Conservation (phyloP, 92 coral and sea anemone genomes). For the Epizoanthus illoricatus region DNA sequence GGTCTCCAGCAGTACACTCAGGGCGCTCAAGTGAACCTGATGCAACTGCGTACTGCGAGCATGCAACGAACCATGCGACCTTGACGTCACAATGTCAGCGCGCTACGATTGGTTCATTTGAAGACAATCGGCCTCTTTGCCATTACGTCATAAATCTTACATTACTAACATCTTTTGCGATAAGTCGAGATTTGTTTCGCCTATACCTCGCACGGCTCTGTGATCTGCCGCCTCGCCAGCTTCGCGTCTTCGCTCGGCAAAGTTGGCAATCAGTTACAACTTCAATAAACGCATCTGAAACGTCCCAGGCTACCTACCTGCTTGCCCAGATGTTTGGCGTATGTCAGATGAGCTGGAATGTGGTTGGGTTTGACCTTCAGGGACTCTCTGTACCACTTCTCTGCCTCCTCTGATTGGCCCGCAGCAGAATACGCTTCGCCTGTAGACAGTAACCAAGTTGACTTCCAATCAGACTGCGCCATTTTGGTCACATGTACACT, state of each 20-base stretch:
- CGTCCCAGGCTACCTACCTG: slow-evolving; percentile 40
- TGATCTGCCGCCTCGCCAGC: no score
- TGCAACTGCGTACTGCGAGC: no score
- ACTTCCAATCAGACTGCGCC: background rate
- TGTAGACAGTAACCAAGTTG: slow-evolving; percentile 21
- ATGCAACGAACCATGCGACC: slow-evolving; percentile 3
- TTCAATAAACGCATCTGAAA: no score
- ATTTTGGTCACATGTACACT: background rate
- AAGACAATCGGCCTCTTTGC: background rate
- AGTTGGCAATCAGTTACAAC: no score
- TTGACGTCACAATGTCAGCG: background rate
- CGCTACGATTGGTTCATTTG: background rate
- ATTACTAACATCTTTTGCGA: no score
- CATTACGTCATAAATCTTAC: background rate
- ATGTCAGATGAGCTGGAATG: slow-evolving; percentile 83
- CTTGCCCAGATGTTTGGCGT: slow-evolving; percentile 80
- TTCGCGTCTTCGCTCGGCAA: slow-evolving; percentile 30
- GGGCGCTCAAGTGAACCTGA: no score
- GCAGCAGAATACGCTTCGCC: slow-evolving; percentile 86
- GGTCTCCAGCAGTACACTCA: no score
- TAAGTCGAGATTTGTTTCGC: background rate
- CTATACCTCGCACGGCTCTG: slow-evolving; percentile 3
- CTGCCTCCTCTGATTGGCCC: slow-evolving; percentile 71
- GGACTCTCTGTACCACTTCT: slow-evolving; percentile 88
- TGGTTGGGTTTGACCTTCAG: slow-evolving; percentile 81